Base-by-base conservation (phyloP, 2,113 vertebrate species). In the Laticauda colubrina region DNA sequence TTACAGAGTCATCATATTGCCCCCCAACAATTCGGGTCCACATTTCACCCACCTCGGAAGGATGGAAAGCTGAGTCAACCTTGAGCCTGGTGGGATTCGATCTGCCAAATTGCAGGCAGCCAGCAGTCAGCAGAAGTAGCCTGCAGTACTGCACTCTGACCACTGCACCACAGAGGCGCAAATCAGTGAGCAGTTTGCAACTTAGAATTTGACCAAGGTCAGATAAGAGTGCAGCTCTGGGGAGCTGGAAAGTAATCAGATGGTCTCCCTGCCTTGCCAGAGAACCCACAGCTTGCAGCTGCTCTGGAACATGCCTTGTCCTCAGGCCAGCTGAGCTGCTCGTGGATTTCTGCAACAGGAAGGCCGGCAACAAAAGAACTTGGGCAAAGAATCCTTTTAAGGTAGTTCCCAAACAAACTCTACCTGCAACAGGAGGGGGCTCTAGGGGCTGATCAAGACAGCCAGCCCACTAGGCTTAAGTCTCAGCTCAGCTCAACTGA, bases 291-390 rank as follows among this genome's bases (percentile, higher is more conserved):
- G 94, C 93, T 93, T 90, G 95, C 95, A 94, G 95, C 94, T 94
- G 94, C 0, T 43, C 94, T 94, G 23, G 39, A 90, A 96, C 94
- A 95, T 92, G 61, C 59, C 93, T 95, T 90, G 9, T 34, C 94
- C 55, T 2, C 0, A 21, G n/a, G 81, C 64, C 92, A 89, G 88
- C 95, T 81, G 92, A 94, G 94, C 93, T 93, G 95, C 96, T 95
- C 95, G 96, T 56, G 92, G 95, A 95, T 89, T 95, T 94, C 94
- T 93, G 95, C 94, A 96, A 95, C 96, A 91, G 95, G 95, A 95
- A 94, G 96, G 88, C 57, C 94, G 96, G 96, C 90, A 88, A 92
- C 94, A 92, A 94, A 91, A 69, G 95, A 89, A 94, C 88, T 48
- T 39, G 61, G 61, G 15, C 7, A 57, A 93, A 94, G 89, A 87